Percentiles rank a stretch among this genome's conserved stretches.
Conservation (phyloP, 2,113 vertebrate species). For the Nerophis ophidion region DNA sequence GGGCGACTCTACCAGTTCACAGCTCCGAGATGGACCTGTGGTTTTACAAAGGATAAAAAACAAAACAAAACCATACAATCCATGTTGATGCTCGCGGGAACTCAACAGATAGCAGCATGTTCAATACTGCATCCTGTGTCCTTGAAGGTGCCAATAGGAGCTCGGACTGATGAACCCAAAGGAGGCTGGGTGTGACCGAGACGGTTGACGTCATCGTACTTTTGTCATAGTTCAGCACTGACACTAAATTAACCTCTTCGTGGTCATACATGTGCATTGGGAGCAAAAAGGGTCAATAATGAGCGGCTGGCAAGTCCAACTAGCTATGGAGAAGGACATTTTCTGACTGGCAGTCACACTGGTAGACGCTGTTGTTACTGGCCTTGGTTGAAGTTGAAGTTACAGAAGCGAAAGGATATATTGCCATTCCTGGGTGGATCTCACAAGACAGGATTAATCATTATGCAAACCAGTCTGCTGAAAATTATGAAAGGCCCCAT, state of each 20-base stretch:
- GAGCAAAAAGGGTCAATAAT: not conserved
- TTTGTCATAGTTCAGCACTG: not conserved
- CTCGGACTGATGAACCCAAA: slow-evolving; percentile 16
- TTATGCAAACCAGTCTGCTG: no score
- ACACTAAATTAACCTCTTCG: not conserved
- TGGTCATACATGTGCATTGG: not conserved
- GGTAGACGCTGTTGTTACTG: slow-evolving; percentile 34
- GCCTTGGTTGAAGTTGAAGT: not conserved
- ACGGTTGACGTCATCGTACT: not conserved
- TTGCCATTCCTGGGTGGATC: no score
- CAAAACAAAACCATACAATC: slow-evolving; percentile 23
- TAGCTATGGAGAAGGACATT: not conserved
- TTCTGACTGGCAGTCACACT: slow-evolving; percentile 12
- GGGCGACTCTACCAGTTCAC: slow-evolving; percentile 4
- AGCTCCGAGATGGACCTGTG: slow-evolving; percentile 16
- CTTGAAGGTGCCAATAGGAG: slow-evolving; percentile 27
- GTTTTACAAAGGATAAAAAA: slow-evolving; percentile 15
- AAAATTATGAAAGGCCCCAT: no score
- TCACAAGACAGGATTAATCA: no score
- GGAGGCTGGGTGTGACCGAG: not conserved
- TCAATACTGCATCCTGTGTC: slow-evolving; percentile 19
- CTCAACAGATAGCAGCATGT: slow-evolving; percentile 10
- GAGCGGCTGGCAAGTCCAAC: not conserved
- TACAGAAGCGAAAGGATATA: no score
- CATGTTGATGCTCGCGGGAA: slow-evolving; percentile 16